phyloP scores from a whole-genome alignment of 2,888 invertebrate species.

The Mallateleia sp. region DNA sequence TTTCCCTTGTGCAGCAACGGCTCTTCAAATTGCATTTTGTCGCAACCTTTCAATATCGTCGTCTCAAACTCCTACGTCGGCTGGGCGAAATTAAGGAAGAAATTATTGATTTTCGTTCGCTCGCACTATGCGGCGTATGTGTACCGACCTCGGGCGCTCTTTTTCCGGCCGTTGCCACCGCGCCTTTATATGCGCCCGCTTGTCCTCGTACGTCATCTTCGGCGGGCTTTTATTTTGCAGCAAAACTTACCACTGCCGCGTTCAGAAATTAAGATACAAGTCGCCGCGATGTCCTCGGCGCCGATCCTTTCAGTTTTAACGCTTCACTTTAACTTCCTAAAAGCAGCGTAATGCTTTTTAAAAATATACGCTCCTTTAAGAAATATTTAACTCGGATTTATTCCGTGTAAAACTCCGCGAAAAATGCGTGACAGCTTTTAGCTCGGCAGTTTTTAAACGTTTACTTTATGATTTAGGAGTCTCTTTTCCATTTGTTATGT shows the following conservation, averaged over 20 bases:
- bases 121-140: conserved; percentile 69
- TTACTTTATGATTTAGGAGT: neutral
- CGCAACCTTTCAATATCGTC: conserved; percentile 74
- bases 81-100: conserved; percentile 78
- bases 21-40: conserved; percentile 77
- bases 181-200: conserved; percentile 69
- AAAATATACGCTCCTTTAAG: conserved; percentile 13
- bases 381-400: conserved; percentile 36
- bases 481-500: neutral
- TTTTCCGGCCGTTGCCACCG: conserved; percentile 76
- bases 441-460: neutral
- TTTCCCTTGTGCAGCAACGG: conserved; percentile 53
- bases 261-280: conserved; percentile 67
- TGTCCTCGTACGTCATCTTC: conserved; percentile 75
- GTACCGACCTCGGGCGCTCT: conserved; percentile 77
- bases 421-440: conserved; percentile 5
- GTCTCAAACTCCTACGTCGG: conserved; percentile 62
- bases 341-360: conserved; percentile 38
- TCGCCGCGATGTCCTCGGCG: neutral
- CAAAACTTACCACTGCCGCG: conserved; percentile 44
- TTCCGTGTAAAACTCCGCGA: conserved; percentile 2
- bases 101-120: conserved; percentile 79
- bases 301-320: conserved; percentile 49
- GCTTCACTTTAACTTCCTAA: conserved; percentile 46
- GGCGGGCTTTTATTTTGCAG: conserved; percentile 61